phyloP scores from a whole-genome alignment of 1,140 invertebrate species.

The Lerema accius region DNA sequence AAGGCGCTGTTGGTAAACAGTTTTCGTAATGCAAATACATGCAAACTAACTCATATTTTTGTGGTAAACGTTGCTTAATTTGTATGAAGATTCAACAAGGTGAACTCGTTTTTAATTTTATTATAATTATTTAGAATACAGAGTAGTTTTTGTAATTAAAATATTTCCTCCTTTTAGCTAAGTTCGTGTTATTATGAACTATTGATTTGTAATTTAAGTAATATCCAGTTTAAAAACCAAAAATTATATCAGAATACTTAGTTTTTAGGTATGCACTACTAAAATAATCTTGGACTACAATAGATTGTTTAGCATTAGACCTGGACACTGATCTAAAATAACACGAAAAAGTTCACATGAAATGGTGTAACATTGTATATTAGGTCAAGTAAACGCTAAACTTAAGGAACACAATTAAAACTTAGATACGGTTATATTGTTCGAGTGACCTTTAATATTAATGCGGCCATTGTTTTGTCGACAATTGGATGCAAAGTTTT shows the following conservation, averaged over 20 bases:
- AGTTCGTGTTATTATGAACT: no score
- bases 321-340: neutral
- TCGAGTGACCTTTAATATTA: slow-evolving; percentile 64
- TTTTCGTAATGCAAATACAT: slow-evolving; percentile 17
- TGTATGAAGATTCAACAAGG: neutral
- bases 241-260: no score
- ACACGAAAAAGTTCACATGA: slow-evolving; percentile 9
- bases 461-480: slow-evolving; percentile 60
- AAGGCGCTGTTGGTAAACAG: slow-evolving; percentile 7
- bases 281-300: no score
- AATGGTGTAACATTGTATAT: slow-evolving; percentile 18
- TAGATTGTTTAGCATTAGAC: no score
- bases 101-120: neutral
- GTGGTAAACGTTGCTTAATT: neutral
- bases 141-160: no score
- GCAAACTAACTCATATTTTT: neutral
- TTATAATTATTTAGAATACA: neutral
- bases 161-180: no score
- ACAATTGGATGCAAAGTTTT: slow-evolving; percentile 62
- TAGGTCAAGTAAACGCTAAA: slow-evolving; percentile 35
- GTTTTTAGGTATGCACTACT: no score
- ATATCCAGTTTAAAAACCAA: no score
- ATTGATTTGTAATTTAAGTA: no score
- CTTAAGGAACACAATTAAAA: slow-evolving; percentile 50
- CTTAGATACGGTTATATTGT: slow-evolving; percentile 54